Evolutionary conservation across 1,140 invertebrate species (phyloP).

Genomic region (Drepana arcuata): DNA sequence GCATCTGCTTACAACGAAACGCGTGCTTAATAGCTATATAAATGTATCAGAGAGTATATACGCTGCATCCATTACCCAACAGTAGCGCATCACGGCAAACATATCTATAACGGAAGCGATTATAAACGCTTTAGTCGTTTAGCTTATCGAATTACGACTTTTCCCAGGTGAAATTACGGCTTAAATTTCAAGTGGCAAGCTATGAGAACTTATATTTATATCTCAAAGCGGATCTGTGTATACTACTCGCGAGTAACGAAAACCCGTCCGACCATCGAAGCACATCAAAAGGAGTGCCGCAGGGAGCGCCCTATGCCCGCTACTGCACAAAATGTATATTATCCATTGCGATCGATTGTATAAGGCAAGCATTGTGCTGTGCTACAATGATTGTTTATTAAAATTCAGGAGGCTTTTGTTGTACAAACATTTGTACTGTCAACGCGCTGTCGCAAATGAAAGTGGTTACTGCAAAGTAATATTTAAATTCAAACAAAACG

Average conservation of each 20-base stretch:
- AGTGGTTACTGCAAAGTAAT: constrained; percentile 20
- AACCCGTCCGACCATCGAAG: no score
- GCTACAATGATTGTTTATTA: no score
- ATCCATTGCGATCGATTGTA: no score
- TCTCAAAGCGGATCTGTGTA: constrained; percentile 23
- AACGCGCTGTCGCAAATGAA: no score
- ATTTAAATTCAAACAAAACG: constrained; percentile 27
- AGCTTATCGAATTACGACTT: constrained; percentile 6
- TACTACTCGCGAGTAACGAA: no score
- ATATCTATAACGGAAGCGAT: constrained; percentile 18
- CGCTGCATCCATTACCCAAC: constrained; percentile 38
- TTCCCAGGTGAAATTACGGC: constrained; percentile 8
- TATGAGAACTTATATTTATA: constrained; percentile 1
- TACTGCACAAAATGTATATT: no score
- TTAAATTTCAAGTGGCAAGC: constrained; percentile 5
- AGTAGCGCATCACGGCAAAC: constrained; percentile 31
- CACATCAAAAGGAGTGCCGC: constrained; percentile 20
- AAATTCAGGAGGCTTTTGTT: no score
- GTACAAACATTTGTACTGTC: no score
- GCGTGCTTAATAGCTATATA: constrained; percentile 30
- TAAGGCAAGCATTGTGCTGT: no score
- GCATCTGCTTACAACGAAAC: constrained; percentile 19
- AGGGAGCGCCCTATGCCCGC: constrained; percentile 14
- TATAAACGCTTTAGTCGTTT: constrained; percentile 16
- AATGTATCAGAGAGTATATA: constrained; percentile 23